Base-by-base conservation (phyloP, 2,888 invertebrate species). In the Eupeodes latifasciatus region DNA sequence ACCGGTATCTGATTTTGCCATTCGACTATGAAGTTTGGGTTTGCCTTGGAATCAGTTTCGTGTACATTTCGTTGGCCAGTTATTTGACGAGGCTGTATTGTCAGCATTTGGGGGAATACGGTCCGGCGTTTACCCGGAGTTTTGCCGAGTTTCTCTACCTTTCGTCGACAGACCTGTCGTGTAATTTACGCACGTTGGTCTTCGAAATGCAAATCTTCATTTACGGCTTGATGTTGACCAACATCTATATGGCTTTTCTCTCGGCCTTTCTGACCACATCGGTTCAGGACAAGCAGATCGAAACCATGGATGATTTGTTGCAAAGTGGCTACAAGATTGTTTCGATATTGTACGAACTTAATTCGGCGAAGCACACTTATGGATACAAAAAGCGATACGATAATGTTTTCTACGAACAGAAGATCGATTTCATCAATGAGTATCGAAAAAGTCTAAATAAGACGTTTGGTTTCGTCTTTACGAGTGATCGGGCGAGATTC, bases 251-350 rank as follows among this genome's bases (percentile, higher is more conserved):
- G 40, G 87, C 87, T 4, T 80, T 87, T 2, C 55, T 87, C 11
- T 87, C 83, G 3, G 87, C 87, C 0, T 87, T 87, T n/a, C 83
- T 87, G 0, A 87, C 87, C 10, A 87, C 87, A 19, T 80, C 87
- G 1, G 87, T 87, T 14, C 83, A 83, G 19, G 87, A 72, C 5
- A 76, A 72, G 1, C 87, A 87, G 49, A 83, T 87, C 7, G 87
- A 83, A 3, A 76, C 72, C 10, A 6, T 80, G 0, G 80, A 83
- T 3, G 80, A 83, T 34, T 34, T 87, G 12, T 40, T 47, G 12
- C 64, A 53, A 5, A 87, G 87, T 36, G 87, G 87, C 6, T 47
- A 61, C 4, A 51, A 83, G 51, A 76, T 87, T 0, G 14, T 87
- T n/a, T 67, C 80, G 2, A 76, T 79, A 0, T 11, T 19, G 4